These are phyloP conservation scores for Drosophila peninsularis DNA, from an alignment of 2,888 invertebrate species.

Conservation along the genomic window DNA sequence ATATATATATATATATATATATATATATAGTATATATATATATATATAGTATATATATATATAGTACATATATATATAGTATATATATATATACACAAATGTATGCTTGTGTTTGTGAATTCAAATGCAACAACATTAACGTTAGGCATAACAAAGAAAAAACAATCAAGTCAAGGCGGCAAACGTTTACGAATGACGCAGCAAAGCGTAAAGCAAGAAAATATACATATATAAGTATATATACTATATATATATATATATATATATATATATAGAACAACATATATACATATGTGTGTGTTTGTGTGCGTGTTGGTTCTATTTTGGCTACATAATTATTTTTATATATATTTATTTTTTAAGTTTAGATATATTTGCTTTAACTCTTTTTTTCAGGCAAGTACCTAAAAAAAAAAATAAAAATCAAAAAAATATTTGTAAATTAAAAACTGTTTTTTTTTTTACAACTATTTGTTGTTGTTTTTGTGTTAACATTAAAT, in stretches of 20 bases:
- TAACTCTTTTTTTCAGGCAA: constrained; percentile 23
- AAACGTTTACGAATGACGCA: constrained; percentile 44
- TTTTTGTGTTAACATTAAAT: constrained; percentile 48
- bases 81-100: too few relatives aligned
- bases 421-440: background rate
- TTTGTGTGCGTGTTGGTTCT: constrained; percentile 17
- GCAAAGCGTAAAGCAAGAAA: constrained; percentile 39
- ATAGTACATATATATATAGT: background rate
- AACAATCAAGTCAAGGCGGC: constrained; percentile 26
- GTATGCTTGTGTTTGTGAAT: constrained; percentile 1
- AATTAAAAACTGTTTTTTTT: constrained; percentile 14
- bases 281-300: constrained; percentile 5
- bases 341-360: constrained; percentile 6
- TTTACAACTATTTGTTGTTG: constrained; percentile 20
- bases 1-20: background rate
- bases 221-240: background rate
- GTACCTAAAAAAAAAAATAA: constrained; percentile 21
- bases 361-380: constrained; percentile 16
- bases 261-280: constrained; percentile 4
- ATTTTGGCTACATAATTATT: constrained; percentile 47
- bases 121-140: constrained; percentile 47
- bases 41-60: constrained; percentile 7
- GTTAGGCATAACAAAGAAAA: constrained; percentile 56
- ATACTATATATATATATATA: constrained; percentile 3
- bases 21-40: background rate